Base-by-base conservation (phyloP, 2,113 vertebrate species). In the Climacteris rufus region DNA sequence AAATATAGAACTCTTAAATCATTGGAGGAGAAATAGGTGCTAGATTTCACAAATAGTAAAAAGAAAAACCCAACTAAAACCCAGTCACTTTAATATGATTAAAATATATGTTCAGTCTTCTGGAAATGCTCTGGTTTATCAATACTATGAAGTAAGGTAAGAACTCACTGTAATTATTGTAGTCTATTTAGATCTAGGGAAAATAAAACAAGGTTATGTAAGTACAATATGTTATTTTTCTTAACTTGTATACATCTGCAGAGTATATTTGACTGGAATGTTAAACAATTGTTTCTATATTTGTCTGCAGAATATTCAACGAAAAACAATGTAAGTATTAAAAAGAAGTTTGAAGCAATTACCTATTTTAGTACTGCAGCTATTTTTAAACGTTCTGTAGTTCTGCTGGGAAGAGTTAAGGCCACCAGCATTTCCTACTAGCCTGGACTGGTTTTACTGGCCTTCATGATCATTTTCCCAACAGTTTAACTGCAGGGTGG, bases 251-350 rank as follows among this genome's bases (percentile, higher is more conserved):
- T 94, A 99, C 99, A 99, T 99, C 96, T 99, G 96, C 98, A 99
- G 95, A 99, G 99, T 79, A 98, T 99, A 98, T 99, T 99, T 97
- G 99, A 99, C 96, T 99, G 99, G 99, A 99, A 99, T 49, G 99
- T 99, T 33, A 99, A 99, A 96, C 98, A 99, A 85, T 98, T 99
- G 85, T 99, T 99, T 96, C 98, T 99, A 33, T 99, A 99, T 92
- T 98, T 99, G 94, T 99, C 99, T 80, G 99, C 99, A 72, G 99
- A 99, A 97, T 99, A 99, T 91, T 95, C 99, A 78, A 99, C 99
- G 5, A 99, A 98, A 98, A 99, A 98, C 97, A 99, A 99, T 84
- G 99, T 99, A 98, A 99, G 99, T 98, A 96, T 91, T 31, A 68
- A 79, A 90, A 87, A 86, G 61, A 82, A 66, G 57, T 60, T 49